Base-by-base conservation (phyloP, 1,140 invertebrate genomes). In the Neomicropteryx cornuta region DNA sequence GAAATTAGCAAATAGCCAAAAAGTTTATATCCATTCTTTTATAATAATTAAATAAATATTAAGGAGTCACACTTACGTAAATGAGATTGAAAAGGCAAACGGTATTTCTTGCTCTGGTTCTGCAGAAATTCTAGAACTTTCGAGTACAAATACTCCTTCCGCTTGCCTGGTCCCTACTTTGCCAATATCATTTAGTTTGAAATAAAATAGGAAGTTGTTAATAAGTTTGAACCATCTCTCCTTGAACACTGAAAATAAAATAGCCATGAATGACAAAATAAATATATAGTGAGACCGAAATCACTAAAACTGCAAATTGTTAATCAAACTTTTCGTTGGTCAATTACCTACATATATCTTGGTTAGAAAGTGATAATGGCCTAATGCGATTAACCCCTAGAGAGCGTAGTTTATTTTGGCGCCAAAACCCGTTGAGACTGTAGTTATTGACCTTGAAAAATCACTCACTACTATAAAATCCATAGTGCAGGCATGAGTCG, bases 221-320 rank as follows among this genome's bases (percentile, higher is more conserved):
- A 73, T 71, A 8, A 83, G 56, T 46, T 79, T 77, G 51, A 83
- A 83, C 77, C 78, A 82, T 55, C 77, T 69, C 47, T 81, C 78
- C 52, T 81, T 80, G 48, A 73, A 82, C 35, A 60, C 62, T 70
- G 51, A 45, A 61, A 53, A 20, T 18, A 41, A 22, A 32, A 39
- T 35, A 33, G 16, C 18, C 16, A 36, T 33, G 3, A n/a, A 35
- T 30, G n/a, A n/a, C n/a, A n/a, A n/a, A n/a, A n/a, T n/a, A n/a
- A n/a, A n/a, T n/a, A n/a, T n/a, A n/a, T n/a, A n/a, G n/a, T n/a
- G n/a, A n/a, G n/a, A n/a, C n/a, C n/a, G n/a, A n/a, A n/a, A n/a
- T n/a, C n/a, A n/a, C n/a, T n/a, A n/a, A n/a, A n/a, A n/a, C n/a
- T n/a, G n/a, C n/a, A n/a, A n/a, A n/a, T n/a, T n/a, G n/a, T n/a